Conservation (phyloP, 2,797 vertebrate species). For the Cirrhinus mrigala region DNA sequence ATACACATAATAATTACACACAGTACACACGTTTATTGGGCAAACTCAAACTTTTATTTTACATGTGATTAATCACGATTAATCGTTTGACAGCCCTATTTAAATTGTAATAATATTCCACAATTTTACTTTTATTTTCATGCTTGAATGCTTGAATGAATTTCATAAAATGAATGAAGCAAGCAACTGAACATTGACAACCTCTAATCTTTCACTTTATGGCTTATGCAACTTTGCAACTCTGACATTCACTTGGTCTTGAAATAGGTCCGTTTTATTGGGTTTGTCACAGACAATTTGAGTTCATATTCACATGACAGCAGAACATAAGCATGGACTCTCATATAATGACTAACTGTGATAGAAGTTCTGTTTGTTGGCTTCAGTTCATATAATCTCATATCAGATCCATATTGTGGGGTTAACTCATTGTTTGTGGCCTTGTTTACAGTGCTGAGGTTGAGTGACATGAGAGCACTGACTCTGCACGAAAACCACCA, state of each 20-base stretch:
- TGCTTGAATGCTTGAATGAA: no score
- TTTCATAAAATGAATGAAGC: background rate
- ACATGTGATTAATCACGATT: no score
- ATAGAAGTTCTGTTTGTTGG: background rate
- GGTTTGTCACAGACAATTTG: background rate
- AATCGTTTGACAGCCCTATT: no score
- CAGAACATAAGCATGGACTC: background rate
- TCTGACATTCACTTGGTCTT: background rate
- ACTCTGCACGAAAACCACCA: constrained; percentile 70
- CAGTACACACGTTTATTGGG: no score
- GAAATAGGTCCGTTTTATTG: constrained; percentile 1
- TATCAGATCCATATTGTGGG: background rate
- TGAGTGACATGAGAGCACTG: constrained; percentile 68
- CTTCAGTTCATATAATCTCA: background rate
- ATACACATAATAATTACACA: no score
- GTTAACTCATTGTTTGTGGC: background rate
- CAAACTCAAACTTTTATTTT: no score
- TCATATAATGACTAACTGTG: background rate
- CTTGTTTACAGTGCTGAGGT: constrained; percentile 49
- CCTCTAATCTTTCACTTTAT: background rate
- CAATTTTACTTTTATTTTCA: no score
- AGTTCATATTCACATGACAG: background rate
- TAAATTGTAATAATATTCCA: background rate
- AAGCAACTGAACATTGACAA: background rate
- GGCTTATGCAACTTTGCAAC: background rate